Percentiles rank a stretch among this genome's conserved stretches.
These are phyloP conservation scores for Alaudala cheleensis DNA, from an alignment of 2,113 vertebrate genomes.

Conservation along the genomic window DNA sequence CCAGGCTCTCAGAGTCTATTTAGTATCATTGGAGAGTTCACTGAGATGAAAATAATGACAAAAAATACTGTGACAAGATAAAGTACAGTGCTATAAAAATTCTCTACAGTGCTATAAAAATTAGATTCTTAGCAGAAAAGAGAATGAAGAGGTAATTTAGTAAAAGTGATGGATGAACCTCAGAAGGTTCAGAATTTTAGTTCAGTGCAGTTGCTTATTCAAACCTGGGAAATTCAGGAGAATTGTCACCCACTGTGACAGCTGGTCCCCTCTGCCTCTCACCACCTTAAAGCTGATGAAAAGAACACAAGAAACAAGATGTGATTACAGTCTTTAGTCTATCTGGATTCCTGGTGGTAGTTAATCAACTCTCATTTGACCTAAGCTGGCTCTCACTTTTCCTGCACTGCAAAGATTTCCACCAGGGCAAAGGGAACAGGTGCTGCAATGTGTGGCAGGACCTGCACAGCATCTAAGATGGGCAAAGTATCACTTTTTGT, in stretches of 20 bases:
- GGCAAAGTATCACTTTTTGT: neutral
- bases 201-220: slow-evolving; percentile 14
- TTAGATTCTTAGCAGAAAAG: slow-evolving; percentile 70
- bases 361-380: neutral
- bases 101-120: slow-evolving; percentile 72
- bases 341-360: neutral
- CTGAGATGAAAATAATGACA: slow-evolving; percentile 67
- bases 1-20: slow-evolving; percentile 13
- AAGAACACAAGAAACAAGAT: neutral
- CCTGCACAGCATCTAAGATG: neutral
- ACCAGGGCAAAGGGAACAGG: neutral
- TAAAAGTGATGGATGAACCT: slow-evolving; percentile 70
- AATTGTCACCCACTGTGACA: neutral
- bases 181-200: slow-evolving; percentile 40
- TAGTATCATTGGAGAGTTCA: slow-evolving; percentile 12
- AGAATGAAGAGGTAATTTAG: slow-evolving; percentile 70
- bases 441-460: neutral
- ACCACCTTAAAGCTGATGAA: neutral
- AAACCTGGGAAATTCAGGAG: slow-evolving; percentile 20
- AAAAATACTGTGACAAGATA: slow-evolving; percentile 71
- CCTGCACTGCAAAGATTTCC: neutral
- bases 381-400: neutral
- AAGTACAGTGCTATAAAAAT: slow-evolving; percentile 72
- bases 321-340: neutral
- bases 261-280: neutral